Evolutionary conservation across 1,140 invertebrate genomes (phyloP).

Genomic region (Bombus pyrosoma): DNA sequence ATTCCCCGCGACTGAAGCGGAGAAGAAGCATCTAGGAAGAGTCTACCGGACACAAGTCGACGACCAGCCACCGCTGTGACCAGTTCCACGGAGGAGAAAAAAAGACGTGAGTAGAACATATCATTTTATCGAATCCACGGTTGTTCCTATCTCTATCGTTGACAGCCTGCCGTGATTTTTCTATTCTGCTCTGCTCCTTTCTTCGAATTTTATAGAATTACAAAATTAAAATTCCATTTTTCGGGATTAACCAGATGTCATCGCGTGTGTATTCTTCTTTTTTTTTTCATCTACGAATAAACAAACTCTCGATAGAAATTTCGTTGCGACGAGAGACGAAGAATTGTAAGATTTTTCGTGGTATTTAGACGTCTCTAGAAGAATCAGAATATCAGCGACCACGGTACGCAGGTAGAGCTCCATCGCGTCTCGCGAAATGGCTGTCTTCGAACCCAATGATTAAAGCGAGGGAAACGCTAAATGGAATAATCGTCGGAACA

Average conservation of each 20-base stretch:
- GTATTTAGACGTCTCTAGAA: background rate
- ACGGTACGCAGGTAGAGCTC: background rate
- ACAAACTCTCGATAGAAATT: background rate
- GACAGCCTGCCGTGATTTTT: background rate
- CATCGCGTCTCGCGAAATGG: background rate
- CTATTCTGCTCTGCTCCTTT: background rate
- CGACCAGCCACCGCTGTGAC: conserved; percentile 34
- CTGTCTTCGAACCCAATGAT: conserved; percentile 25
- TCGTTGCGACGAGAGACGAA: background rate
- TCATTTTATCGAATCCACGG: background rate
- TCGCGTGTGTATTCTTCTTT: background rate
- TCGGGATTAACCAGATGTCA: background rate
- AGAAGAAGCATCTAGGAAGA: conserved; percentile 25
- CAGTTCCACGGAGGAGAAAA: conserved; percentile 48
- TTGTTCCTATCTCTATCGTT: background rate
- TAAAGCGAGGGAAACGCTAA: conserved; percentile 35
- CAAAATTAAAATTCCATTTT: background rate
- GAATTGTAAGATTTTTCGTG: background rate
- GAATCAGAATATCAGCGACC: background rate
- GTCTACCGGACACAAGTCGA: conserved; percentile 30
- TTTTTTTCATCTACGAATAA: too few relatives aligned
- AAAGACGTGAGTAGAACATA: conserved; percentile 60
- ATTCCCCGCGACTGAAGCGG: background rate
- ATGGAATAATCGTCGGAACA: conserved; percentile 39
- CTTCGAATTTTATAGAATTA: background rate